Base-by-base conservation (phyloP, 2,797 vertebrate species). In the Melanotaenia parkinsoni region DNA sequence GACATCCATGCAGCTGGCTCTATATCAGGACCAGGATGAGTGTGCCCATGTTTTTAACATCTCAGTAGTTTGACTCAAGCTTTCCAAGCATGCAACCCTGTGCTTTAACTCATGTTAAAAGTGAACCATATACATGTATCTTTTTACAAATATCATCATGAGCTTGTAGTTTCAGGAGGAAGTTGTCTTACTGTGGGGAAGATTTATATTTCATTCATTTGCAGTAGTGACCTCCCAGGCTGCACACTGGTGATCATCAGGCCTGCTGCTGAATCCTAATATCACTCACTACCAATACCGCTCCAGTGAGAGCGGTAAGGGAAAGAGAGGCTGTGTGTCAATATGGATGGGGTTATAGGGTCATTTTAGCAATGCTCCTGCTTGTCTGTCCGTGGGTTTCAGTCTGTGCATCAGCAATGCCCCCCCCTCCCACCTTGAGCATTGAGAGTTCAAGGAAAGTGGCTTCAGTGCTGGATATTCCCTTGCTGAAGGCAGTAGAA, bases 201-300 rank as follows among this genome's bases (percentile, higher is more conserved):
- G 70, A 68, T 50, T 56, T 83, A 78, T 77, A 82, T 87, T 88
- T 87, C 67, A 86, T 91, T 84, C 83, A 90, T 89, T 88, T 51
- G 0, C 65, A 76, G 76, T 35, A 40, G 65, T 86, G 81, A 90
- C 86, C 85, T 88, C 70, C 58, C 50, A 76, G 76, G 62, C 72
- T 72, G 63, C 68, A 60, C 33, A 3, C 32, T 43, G 40, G 4
- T 43, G 73, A 83, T 91, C 81, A 83, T 80, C 70, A 67, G 78
- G 37, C 60, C 72, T 66, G 77, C 78, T 73, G 75, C 81, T 85
- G 86, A 87, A 89, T 91, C 72, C 81, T 83, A 83, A 89, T 88
- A 81, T 60, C 68, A 54, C 70, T 78, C 65, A 82, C 30, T 56
- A 59, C 62, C 59, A 72, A 71, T 63, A 30, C 63, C 16, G 28